Percentiles rank a stretch among this genome's conserved stretches.
phyloP scores from a whole-genome alignment of 2,888 invertebrate species.

The Cephus runcator region DNA sequence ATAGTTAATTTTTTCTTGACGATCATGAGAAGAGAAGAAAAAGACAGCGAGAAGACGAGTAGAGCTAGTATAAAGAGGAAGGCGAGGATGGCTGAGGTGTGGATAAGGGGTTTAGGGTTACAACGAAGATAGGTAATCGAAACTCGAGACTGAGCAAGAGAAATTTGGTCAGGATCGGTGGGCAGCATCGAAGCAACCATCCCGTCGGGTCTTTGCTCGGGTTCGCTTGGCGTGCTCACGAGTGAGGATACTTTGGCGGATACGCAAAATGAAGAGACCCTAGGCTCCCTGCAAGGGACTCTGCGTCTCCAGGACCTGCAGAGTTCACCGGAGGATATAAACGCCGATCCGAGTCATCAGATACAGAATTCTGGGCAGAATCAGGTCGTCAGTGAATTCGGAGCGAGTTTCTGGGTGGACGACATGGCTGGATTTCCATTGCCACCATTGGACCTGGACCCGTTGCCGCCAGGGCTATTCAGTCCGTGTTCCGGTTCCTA shows the following conservation, averaged over 20 bases:
- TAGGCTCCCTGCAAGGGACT: slow-evolving; percentile 46
- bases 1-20: not conserved
- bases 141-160: not conserved
- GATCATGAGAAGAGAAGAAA: not conserved
- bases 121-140: not conserved
- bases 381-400: slow-evolving; percentile 61
- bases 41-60: not conserved
- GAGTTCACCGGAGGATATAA: slow-evolving; percentile 53
- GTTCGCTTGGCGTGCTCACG: slow-evolving; percentile 55
- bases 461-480: slow-evolving; percentile 87
- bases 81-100: not conserved
- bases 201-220: slow-evolving; percentile 58
- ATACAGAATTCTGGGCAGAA: slow-evolving; percentile 51
- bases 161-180: slow-evolving; percentile 51
- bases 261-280: slow-evolving; percentile 41
- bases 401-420: slow-evolving; percentile 75
- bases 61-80: not conserved
- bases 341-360: slow-evolving; percentile 50
- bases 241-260: slow-evolving; percentile 53
- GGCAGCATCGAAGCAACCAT: slow-evolving; percentile 63
- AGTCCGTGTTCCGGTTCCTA: slow-evolving; percentile 83
- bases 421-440: slow-evolving; percentile 89
- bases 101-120: not conserved
- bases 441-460: slow-evolving; percentile 86
- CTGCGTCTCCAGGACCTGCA: slow-evolving; percentile 60